phyloP scores from a whole-genome alignment of 2,113 vertebrate genomes.

The Irena cyanogastra region DNA sequence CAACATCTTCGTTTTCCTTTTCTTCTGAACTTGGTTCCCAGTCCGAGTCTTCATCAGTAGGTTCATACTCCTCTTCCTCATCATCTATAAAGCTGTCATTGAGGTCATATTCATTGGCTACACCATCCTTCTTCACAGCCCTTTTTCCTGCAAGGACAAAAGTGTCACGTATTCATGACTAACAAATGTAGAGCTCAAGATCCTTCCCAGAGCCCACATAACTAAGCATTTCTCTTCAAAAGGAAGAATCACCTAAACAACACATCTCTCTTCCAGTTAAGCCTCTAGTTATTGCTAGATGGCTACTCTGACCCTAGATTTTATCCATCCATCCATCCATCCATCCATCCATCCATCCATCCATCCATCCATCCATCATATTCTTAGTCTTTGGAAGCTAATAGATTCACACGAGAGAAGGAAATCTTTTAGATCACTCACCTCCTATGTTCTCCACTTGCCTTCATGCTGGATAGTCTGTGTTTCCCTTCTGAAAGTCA shows the following conservation, averaged over 20 bases:
- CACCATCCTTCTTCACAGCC: constrained; percentile 11
- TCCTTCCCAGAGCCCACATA: not conserved
- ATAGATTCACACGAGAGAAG: not conserved
- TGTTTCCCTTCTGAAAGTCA: not conserved
- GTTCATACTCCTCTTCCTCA: constrained; percentile 70
- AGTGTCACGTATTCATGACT: not conserved
- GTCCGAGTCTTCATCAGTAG: constrained; percentile 77
- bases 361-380: not conserved
- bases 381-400: not conserved
- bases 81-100: constrained; percentile 69
- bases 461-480: not conserved
- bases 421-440: not conserved
- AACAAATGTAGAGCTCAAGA: not conserved
- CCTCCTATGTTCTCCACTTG: not conserved
- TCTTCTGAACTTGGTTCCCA: constrained; percentile 76
- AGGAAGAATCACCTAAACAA: not conserved
- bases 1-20: constrained; percentile 64
- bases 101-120: constrained; percentile 47
- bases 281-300: not conserved
- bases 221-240: not conserved
- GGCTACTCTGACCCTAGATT: not conserved
- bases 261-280: not conserved
- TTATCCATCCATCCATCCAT: not conserved
- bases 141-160: constrained; percentile 47
- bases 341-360: not conserved